Evolutionary conservation across 2,888 invertebrate genomes (phyloP).

Genomic region (Drosophila antonietae): DNA sequence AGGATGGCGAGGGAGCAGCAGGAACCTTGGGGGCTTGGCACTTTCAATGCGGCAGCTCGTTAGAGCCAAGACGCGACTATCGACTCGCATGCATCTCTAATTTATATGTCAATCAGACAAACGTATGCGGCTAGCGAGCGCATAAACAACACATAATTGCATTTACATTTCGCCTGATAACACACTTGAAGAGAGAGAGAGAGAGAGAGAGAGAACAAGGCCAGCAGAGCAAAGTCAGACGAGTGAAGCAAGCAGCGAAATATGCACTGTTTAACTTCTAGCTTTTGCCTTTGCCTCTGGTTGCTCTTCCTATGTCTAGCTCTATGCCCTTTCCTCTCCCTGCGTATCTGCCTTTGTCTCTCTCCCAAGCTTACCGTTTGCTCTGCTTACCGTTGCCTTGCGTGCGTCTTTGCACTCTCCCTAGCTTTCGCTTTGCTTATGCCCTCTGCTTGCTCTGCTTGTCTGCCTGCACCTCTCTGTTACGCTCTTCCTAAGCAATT

Average conservation of each 20-base stretch:
- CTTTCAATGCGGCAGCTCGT: conserved; percentile 73
- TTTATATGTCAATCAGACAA: conserved; percentile 78
- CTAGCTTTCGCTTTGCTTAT: neutral
- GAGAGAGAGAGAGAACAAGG: neutral
- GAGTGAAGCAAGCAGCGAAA: neutral
- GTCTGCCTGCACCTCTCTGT: neutral
- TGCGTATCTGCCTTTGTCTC: neutral
- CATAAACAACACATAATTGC: conserved; percentile 80
- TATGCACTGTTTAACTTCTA: conserved; percentile 1
- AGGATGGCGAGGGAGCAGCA: neutral
- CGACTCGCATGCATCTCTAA: conserved; percentile 76
- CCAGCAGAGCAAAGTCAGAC: neutral
- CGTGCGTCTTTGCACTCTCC: neutral
- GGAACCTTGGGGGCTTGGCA: conserved; percentile 38
- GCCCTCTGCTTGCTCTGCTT: neutral
- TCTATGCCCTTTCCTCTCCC: neutral
- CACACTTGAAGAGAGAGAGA: neutral
- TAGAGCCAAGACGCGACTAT: conserved; percentile 57
- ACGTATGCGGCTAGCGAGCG: conserved; percentile 70
- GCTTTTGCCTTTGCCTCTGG: neutral
- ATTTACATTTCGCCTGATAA: conserved; percentile 72
- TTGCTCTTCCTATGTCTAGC: neutral
- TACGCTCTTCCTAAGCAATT: neutral
- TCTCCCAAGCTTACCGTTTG: neutral
- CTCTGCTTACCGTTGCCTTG: neutral